Evolutionary conservation across 2,797 vertebrate species (phyloP), one percentile per base, ranked within the genome.

Genomic region (Neosilurus hyrtlii): DNA sequence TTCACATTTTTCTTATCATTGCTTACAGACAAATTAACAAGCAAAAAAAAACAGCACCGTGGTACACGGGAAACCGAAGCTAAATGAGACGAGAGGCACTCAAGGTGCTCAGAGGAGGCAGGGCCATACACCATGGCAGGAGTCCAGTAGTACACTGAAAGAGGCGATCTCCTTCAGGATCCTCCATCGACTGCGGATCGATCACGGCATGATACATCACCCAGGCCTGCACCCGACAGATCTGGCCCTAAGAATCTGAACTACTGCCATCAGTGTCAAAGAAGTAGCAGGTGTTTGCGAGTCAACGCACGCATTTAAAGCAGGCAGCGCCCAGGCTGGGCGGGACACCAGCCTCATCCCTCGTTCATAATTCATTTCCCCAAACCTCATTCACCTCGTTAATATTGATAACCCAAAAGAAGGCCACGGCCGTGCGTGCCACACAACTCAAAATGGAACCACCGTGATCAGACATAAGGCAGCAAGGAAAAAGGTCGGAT

Each of bases 261-360:
- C 74, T 72, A 67, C 82, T 79, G 59, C 82, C 51, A 43, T 72
- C 81, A 59, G 57, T 37, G 82, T 78, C 68, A 78, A 66, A 66
- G 82, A 49, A 72, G 62, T 76, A 54, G 76, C 43, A 74, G 73
- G 73, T 62, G 62, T 75, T 61, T 56, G 43, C 79, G 61, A 78
- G n/a, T 24, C 54, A 51, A 52, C 4, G 16, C n/a, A 67, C 88
- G 89, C 82, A 88, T 93, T 92, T 93, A 89, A 92, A 90, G 92
- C 88, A 81, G n/a, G 49, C 57, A 78, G 30, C 37, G 57, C 76
- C 51, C 24, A 11, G 15, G 72, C 74, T 54, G 49, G 67, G 71
- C 51, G 11, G 57, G 51, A 57, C 78, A 59, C 35, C n/a, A 0
- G 49, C 82, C 82, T 82, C 52, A 5, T 85, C 72, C 30, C n/a